A percentile compares a stretch with the other conserved stretches of the same genome.
Evolutionary conservation across 2,113 vertebrate genomes (phyloP).

Genomic region (Oncorhynchus mykiss): DNA sequence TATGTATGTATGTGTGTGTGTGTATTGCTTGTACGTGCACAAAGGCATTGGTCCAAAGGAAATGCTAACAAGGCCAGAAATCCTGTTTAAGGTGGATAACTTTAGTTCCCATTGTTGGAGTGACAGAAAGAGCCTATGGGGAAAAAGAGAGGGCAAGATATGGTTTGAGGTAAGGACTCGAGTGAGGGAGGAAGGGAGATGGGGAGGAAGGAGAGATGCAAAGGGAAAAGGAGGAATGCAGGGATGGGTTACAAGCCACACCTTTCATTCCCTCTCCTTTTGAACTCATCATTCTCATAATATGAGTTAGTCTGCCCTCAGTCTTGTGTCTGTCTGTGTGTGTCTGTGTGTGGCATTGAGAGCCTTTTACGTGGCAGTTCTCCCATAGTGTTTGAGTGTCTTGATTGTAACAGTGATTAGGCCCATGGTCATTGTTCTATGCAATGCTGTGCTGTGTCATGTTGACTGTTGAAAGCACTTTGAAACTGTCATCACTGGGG

Average conservation of each 20-base stretch:
- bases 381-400: neutral
- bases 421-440: neutral
- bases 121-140: neutral
- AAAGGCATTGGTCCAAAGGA: constrained; percentile 26
- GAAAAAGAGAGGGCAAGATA: neutral
- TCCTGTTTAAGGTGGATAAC: constrained; percentile 50
- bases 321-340: too few species aligned
- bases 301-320: neutral
- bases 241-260: constrained; percentile 51
- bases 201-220: constrained; percentile 4
- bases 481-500: neutral
- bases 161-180: neutral
- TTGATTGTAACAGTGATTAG: neutral
- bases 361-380: neutral
- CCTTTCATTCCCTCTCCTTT: constrained; percentile 42
- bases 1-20: neutral
- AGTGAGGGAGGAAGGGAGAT: neutral
- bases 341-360: too few species aligned
- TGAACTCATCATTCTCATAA: constrained; percentile 10
- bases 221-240: constrained; percentile 47
- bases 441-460: neutral
- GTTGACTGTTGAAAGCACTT: constrained; percentile 4
- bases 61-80: constrained; percentile 50
- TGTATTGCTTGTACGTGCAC: constrained; percentile 17
- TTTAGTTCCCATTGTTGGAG: constrained; percentile 40